Evolutionary conservation across 2,797 vertebrate species (phyloP).

Genomic region (Coreius guichenoti): DNA sequence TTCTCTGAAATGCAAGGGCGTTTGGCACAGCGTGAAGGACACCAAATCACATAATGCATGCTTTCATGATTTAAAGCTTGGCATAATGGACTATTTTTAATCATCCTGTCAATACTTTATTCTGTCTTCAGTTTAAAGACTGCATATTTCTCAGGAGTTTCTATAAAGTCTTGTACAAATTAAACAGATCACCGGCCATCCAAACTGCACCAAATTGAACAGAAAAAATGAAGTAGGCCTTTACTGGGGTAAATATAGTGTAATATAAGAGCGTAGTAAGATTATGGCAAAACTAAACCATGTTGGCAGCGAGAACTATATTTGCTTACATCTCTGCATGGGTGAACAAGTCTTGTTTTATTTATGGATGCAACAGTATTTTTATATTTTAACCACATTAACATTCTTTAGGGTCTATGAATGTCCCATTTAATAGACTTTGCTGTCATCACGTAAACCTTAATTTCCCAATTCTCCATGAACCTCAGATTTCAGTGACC

Average conservation of each 20-base stretch:
- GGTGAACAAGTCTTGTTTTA: slow-evolving; percentile 1
- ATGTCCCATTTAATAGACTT: slow-evolving; percentile 11
- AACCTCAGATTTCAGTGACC: not conserved
- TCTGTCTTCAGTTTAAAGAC: not conserved
- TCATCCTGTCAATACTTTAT: not conserved
- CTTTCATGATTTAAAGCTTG: slow-evolving; percentile 18
- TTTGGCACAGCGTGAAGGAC: slow-evolving; percentile 4
- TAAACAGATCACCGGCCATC: not conserved
- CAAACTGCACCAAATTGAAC: not conserved
- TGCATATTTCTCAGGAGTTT: not conserved
- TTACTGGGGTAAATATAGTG: slow-evolving; percentile 60
- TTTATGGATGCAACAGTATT: not conserved
- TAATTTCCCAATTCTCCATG: not conserved
- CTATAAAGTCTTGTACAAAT: not conserved
- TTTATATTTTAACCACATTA: slow-evolving; percentile 5
- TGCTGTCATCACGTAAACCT: not conserved
- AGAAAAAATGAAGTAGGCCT: not conserved
- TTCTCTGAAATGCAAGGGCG: slow-evolving; percentile 12
- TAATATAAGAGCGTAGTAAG: slow-evolving; percentile 56
- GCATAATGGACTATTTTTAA: slow-evolving; percentile 11
- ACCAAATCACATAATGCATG: not conserved
- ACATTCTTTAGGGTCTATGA: slow-evolving; percentile 4
- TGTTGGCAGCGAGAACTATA: not conserved
- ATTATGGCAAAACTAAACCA: slow-evolving; percentile 51
- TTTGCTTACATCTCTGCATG: slow-evolving; percentile 2